Percentiles rank a stretch among this genome's conserved stretches.
Conservation (phyloP, 2,113 vertebrate species). For the Mionectes macconnelli region DNA sequence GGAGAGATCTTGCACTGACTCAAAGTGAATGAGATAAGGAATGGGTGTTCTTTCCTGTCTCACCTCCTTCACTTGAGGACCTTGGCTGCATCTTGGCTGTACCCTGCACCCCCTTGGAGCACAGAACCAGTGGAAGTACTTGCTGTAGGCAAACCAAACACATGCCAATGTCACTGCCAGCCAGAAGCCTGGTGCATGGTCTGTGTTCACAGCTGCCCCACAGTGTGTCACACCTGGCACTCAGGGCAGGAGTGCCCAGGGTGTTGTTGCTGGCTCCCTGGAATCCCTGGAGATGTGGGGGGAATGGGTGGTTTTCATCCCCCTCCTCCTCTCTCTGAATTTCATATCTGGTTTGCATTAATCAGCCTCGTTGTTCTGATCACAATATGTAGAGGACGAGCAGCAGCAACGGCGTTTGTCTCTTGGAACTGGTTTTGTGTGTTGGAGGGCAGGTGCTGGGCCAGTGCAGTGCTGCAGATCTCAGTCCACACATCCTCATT, state of each 20-base stretch:
- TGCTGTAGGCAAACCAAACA: neutral
- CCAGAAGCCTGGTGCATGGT: rapidly evolving
- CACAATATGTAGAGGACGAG: neutral
- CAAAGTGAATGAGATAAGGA: neutral
- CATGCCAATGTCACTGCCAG: rapidly evolving
- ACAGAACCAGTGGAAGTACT: rapidly evolving
- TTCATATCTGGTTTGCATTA: constrained; percentile 29
- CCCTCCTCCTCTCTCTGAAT: neutral
- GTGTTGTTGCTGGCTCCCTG: rapidly evolving
- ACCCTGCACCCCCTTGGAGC: rapidly evolving
- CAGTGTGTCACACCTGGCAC: rapidly evolving
- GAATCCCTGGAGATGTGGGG: rapidly evolving
- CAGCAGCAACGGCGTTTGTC: rapidly evolving
- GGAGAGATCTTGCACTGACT: neutral
- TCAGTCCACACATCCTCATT: rapidly evolving
- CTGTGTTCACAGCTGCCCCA: neutral
- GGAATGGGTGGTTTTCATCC: rapidly evolving
- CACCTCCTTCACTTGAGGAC: neutral
- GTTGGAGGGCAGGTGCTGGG: neutral
- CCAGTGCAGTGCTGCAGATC: rapidly evolving
- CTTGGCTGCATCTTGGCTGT: rapidly evolving
- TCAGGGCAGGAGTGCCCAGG: neutral
- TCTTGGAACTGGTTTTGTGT: neutral
- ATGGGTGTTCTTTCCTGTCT: neutral
- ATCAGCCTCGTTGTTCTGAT: neutral